Evolutionary conservation across 2,113 vertebrate genomes (phyloP).

Genomic region (Nerophis ophidion): DNA sequence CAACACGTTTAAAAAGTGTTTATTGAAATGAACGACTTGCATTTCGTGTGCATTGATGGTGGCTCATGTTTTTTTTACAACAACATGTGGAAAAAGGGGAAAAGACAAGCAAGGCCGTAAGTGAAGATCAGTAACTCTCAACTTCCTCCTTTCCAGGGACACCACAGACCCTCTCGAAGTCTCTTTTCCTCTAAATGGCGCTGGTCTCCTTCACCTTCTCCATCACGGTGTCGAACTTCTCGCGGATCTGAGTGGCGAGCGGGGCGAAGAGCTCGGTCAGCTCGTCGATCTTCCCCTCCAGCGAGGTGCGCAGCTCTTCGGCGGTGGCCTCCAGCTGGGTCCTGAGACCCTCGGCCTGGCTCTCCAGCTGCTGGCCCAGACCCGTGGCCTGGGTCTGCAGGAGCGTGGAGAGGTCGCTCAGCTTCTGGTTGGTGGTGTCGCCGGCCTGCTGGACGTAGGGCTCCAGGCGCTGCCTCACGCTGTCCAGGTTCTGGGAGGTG

Average conservation of each 20-base stretch:
- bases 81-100: not conserved
- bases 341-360: conserved; percentile 57
- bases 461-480: conserved; percentile 49
- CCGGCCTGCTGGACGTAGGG: conserved; percentile 60
- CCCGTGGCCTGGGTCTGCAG: conserved; percentile 62
- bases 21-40: conserved; percentile 50
- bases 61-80: conserved; percentile 17
- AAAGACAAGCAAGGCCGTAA: conserved; percentile 6
- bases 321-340: conserved; percentile 65
- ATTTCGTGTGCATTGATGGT: conserved; percentile 27
- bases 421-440: conserved; percentile 48
- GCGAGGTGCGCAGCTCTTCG: conserved; percentile 52
- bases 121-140: conserved; percentile 46
- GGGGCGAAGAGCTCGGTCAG: conserved; percentile 63
- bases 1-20: conserved; percentile 1
- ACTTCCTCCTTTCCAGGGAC: conserved; percentile 22
- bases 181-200: conserved; percentile 33
- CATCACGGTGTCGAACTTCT: conserved; percentile 60
- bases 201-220: conserved; percentile 63
- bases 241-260: conserved; percentile 58
- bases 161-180: conserved; percentile 23
- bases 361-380: conserved; percentile 60
- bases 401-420: conserved; percentile 54
- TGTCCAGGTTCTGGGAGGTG: conserved; percentile 56
- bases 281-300: conserved; percentile 67